phyloP scores from a whole-genome alignment of 1,140 invertebrate species.

The Aradophagus sp. region DNA sequence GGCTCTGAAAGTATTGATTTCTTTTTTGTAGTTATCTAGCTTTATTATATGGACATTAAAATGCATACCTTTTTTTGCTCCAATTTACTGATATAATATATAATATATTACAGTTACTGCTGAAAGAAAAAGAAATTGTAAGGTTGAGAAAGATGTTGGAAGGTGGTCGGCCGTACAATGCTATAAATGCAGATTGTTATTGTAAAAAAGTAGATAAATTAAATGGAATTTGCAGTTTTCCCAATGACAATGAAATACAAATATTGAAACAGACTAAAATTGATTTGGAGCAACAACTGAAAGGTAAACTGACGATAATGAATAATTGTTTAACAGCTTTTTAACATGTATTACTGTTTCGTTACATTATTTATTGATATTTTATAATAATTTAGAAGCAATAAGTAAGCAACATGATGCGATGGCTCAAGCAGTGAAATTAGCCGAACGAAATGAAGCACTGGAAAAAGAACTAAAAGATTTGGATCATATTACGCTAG shows the following conservation, averaged over 20 bases:
- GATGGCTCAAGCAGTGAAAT: slow-evolving; percentile 80
- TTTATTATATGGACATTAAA: too few relatives aligned
- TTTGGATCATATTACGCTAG: slow-evolving; percentile 80
- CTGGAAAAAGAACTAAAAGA: slow-evolving; percentile 81
- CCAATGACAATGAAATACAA: slow-evolving; percentile 71
- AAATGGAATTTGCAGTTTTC: slow-evolving; percentile 58
- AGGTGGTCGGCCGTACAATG: slow-evolving; percentile 77
- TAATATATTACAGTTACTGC: slow-evolving; percentile 63
- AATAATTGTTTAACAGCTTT: not conserved
- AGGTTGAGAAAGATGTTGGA: slow-evolving; percentile 79
- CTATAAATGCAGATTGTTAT: slow-evolving; percentile 77
- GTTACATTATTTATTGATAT: slow-evolving; percentile 1
- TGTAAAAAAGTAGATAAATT: slow-evolving; percentile 71
- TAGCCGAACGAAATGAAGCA: slow-evolving; percentile 80
- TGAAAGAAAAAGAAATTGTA: slow-evolving; percentile 79
- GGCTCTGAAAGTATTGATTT: too few relatives aligned
- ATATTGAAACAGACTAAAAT: slow-evolving; percentile 76
- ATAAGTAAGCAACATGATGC: slow-evolving; percentile 83
- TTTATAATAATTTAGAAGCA: slow-evolving; percentile 68
- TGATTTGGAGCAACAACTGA: slow-evolving; percentile 77
- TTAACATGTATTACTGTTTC: too few relatives aligned
- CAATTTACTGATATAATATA: too few relatives aligned
- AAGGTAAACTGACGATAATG: slow-evolving; percentile 65
- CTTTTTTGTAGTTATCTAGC: too few relatives aligned
- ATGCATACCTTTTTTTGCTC: too few relatives aligned